These are phyloP conservation scores for Zaprionus davidi DNA, from an alignment of 1,140 invertebrate genomes.

Conservation along the genomic window DNA sequence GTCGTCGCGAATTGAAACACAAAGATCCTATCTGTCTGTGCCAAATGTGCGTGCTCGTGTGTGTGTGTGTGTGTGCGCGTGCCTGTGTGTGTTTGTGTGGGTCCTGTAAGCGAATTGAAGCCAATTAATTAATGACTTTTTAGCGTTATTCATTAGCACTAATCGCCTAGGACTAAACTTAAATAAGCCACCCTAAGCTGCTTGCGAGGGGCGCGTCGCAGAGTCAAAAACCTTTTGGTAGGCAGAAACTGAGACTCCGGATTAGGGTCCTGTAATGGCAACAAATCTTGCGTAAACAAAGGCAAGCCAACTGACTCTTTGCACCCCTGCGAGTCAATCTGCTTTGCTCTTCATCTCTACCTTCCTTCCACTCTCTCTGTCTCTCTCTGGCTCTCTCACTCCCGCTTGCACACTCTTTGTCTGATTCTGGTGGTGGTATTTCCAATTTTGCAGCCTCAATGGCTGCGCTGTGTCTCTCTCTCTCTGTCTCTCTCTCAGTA, in stretches of 20 bases:
- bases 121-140: slow-evolving; percentile 81
- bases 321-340: slow-evolving; percentile 37
- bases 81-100: slow-evolving; percentile 15
- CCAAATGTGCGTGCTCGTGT: slow-evolving; percentile 4
- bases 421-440: slow-evolving; percentile 43
- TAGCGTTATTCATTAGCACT: slow-evolving; percentile 76
- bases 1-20: slow-evolving; percentile 39
- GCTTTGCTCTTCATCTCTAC: slow-evolving; percentile 1
- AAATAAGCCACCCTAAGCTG: slow-evolving; percentile 46
- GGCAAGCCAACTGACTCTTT: slow-evolving; percentile 61
- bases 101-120: slow-evolving; percentile 52
- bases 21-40: slow-evolving; percentile 26
- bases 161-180: slow-evolving; percentile 59
- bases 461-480: slow-evolving; percentile 26
- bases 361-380: neutral
- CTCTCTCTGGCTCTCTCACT: neutral
- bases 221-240: slow-evolving; percentile 77
- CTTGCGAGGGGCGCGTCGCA: slow-evolving; percentile 39
- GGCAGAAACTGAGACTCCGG: slow-evolving; percentile 63
- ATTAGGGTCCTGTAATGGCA: slow-evolving; percentile 74
- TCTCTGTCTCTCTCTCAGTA: slow-evolving; percentile 13
- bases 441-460: slow-evolving; percentile 49
- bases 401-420: slow-evolving; percentile 10
- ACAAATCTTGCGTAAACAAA: slow-evolving; percentile 83
- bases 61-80: slow-evolving; percentile 9